phyloP scores from a whole-genome alignment of 1,140 invertebrate genomes.

The Andricus grossulariae region DNA sequence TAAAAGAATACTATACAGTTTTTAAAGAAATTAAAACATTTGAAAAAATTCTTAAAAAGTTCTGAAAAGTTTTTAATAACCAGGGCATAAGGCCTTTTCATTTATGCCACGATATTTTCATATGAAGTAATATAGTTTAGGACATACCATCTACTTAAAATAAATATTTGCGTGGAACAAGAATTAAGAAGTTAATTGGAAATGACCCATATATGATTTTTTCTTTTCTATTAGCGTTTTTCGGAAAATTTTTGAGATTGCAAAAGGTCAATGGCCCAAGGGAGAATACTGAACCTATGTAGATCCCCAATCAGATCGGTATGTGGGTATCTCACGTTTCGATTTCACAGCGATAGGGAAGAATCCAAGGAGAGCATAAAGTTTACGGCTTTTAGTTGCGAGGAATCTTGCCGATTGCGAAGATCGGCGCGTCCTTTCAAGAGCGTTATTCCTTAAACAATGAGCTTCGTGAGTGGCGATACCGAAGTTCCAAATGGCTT shows the following conservation, averaged over 20 bases:
- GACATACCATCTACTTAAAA: no score
- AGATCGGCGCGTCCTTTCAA: conserved; percentile 30
- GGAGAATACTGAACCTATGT: conserved; percentile 22
- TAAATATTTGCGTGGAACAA: no score
- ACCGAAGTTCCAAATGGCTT: conserved; percentile 20
- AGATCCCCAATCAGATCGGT: conserved; percentile 28
- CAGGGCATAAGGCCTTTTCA: no score
- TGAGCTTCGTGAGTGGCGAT: conserved; percentile 5
- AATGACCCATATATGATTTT: background rate
- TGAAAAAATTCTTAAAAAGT: no score
- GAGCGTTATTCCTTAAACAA: conserved; percentile 23
- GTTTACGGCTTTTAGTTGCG: conserved; percentile 19
- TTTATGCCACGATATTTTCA: no score
- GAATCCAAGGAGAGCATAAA: conserved; percentile 26
- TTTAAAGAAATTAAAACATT: no score
- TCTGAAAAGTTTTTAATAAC: no score
- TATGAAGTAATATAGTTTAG: no score
- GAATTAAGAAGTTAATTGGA: no score
- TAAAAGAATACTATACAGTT: no score
- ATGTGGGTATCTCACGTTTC: conserved; percentile 26
- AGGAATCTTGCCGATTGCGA: conserved; percentile 25
- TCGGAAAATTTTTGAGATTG: background rate
- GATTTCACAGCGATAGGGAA: conserved; percentile 21
- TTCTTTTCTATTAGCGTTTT: background rate
- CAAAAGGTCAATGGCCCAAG: conserved; percentile 6